Percentiles rank a stretch among this genome's conserved stretches.
Evolutionary conservation across 2,113 vertebrate species (phyloP).

Genomic region (Cephalopterus ornatus): DNA sequence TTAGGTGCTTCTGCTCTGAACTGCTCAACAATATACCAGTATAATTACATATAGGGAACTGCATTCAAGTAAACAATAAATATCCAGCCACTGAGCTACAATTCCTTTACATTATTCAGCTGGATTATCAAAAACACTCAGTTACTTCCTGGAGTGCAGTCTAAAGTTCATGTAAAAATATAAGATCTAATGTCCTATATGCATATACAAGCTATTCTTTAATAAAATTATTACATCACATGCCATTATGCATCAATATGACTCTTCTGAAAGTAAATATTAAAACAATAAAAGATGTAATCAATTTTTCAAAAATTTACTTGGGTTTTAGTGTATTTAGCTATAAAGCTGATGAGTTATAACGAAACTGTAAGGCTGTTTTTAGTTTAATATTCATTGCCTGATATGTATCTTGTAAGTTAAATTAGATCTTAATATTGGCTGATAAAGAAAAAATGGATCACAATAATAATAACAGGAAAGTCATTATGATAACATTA

Average conservation of each 20-base stretch:
- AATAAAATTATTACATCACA: background rate
- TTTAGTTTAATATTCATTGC: conserved; percentile 7
- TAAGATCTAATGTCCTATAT: background rate
- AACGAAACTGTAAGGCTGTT: background rate
- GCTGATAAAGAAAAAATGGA: conserved; percentile 20
- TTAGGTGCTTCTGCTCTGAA: background rate
- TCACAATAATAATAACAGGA: conserved; percentile 30
- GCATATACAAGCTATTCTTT: background rate
- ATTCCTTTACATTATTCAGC: background rate
- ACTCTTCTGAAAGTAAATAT: background rate
- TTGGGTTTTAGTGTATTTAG: background rate
- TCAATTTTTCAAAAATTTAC: background rate
- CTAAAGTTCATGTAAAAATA: background rate
- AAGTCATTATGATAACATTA: conserved; percentile 49
- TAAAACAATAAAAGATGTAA: background rate
- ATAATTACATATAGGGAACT: background rate
- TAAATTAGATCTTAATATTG: conserved; percentile 27
- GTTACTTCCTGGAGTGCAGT: background rate
- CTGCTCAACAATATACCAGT: background rate
- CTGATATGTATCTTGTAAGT: conserved; percentile 3
- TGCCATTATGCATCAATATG: background rate
- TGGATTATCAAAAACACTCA: background rate
- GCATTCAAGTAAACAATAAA: background rate
- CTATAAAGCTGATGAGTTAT: background rate
- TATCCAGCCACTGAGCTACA: background rate